Percentiles rank a stretch among this genome's conserved stretches.
These are phyloP conservation scores for Ammodytes marinus DNA, from an alignment of 2,113 vertebrate species.

Conservation along the genomic window DNA sequence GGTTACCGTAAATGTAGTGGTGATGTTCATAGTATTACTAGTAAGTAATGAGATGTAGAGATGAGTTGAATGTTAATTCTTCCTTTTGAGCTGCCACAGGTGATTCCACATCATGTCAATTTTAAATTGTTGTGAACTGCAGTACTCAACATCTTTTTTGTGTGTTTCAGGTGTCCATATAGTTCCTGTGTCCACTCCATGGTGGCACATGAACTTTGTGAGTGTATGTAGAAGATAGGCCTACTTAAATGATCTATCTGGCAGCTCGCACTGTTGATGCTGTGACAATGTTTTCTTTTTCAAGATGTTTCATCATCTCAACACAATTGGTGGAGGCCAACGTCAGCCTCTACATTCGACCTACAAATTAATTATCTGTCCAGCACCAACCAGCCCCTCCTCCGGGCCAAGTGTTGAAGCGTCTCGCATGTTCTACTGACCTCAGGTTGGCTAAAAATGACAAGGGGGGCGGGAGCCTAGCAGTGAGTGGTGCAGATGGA, in stretches of 20 bases:
- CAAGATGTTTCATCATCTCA: slow-evolving; percentile 20
- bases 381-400: slow-evolving; percentile 10
- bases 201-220: background rate
- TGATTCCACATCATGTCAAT: background rate
- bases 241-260: background rate
- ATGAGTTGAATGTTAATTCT: background rate
- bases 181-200: background rate
- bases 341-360: slow-evolving; percentile 67
- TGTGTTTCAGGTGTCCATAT: background rate
- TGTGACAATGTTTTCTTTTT: slow-evolving; percentile 3
- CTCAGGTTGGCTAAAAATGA: slow-evolving; percentile 79
- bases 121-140: background rate
- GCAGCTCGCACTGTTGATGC: background rate
- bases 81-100: background rate
- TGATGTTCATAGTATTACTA: background rate
- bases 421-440: slow-evolving; percentile 71
- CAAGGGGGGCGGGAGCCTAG: slow-evolving; percentile 63
- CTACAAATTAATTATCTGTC: slow-evolving; percentile 66
- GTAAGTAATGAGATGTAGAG: background rate
- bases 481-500: slow-evolving; percentile 67
- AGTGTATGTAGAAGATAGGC: background rate
- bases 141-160: background rate
- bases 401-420: slow-evolving; percentile 61
- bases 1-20: background rate
- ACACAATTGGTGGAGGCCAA: background rate